Base-by-base conservation (phyloP, 2,113 vertebrate species). In the Pyrgilauda ruficollis region DNA sequence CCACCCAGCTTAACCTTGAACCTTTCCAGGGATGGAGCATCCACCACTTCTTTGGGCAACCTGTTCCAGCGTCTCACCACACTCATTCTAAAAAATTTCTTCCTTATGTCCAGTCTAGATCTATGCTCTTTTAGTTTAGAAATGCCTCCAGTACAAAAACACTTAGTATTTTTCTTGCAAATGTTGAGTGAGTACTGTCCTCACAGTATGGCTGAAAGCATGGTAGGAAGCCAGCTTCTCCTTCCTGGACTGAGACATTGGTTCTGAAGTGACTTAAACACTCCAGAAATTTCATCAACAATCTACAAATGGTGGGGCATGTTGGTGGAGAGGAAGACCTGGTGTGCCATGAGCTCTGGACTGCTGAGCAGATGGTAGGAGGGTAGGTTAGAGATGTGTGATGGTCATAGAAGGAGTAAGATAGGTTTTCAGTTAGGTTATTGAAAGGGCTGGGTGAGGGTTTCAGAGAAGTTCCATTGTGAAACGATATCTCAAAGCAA, bases 71-170 rank as follows among this genome's bases (percentile, higher is more conserved):
- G 21, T 6, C 21, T 94, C 39, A 76, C 10, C 4, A 46, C 5
- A 4, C 9, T 28, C 2, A 6, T 4, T 4, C 21, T 19, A 33
- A 44, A 73, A 33, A 19, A 22, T 11, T 23, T 56, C 10, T 47
- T 82, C 10, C 11, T 69, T 52, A 18, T 12, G 10, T 69, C 22
- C 6, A 19, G 14, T 41, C 28, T 55, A 79, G 93, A 37, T 5
- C 16, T 41, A 31, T 0, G 0, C 1, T 73, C 10, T 58, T 52
- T 67, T 13, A 39, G 17, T 59, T 69, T 61, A 69, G 46, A 59
- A 84, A 80, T 49, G 11, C 10, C 84, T 75, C 50, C 4, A 16
- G 14, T 30, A 33, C 35, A 9, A 4, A 26, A 49, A 8, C 4
- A 39, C 15, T 55, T 12, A 15, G 46, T 31, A 16, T 5, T 67